Percentiles rank a stretch among this genome's conserved stretches.
Conservation (phyloP, 2,797 vertebrate species). For the Catamblyrhynchus diadema region DNA sequence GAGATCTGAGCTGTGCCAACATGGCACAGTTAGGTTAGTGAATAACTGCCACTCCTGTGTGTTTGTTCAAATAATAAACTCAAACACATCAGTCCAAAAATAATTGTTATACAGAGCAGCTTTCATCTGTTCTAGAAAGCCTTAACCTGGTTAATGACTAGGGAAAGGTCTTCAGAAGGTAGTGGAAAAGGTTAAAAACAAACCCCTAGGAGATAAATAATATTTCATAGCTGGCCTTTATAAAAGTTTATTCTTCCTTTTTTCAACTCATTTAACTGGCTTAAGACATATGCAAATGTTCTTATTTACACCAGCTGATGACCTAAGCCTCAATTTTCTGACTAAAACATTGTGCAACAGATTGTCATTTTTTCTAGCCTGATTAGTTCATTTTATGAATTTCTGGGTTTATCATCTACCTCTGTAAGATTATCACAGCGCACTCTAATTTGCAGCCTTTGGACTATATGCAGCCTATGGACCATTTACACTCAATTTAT, state of each 20-base stretch:
- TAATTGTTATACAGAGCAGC: background rate
- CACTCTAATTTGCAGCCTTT: background rate
- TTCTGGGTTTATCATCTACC: background rate
- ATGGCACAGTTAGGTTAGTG: background rate
- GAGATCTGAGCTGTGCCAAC: background rate
- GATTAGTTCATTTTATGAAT: background rate
- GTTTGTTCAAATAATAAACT: background rate
- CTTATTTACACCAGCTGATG: background rate
- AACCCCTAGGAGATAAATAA: accelerated
- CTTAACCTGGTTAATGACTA: background rate
- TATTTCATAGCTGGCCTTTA: background rate
- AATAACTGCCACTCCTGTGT: background rate
- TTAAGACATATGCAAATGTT: background rate
- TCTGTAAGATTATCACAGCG: background rate
- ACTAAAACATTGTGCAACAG: background rate
- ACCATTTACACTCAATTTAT: background rate
- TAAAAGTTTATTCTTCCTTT: background rate
- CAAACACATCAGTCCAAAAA: background rate
- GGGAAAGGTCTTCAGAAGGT: background rate
- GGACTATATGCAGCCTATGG: background rate
- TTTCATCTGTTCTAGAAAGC: background rate
- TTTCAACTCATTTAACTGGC: background rate
- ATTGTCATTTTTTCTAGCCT: background rate
- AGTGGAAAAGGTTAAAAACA: background rate
- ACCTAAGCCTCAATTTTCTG: background rate